Conservation (phyloP, 2,113 vertebrate species). For the Columba livia region DNA sequence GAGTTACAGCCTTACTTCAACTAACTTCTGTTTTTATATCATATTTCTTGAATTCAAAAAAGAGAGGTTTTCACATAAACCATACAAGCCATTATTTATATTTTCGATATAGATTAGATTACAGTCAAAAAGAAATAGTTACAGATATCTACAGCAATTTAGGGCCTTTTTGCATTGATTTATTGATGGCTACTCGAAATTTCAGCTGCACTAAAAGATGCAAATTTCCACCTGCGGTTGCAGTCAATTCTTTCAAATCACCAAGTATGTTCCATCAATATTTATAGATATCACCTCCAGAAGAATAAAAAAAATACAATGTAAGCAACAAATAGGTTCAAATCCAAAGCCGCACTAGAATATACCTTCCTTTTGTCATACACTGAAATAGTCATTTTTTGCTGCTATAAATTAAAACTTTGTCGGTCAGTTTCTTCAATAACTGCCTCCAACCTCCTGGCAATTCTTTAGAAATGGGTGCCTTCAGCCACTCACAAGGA, state of each 20-base stretch:
- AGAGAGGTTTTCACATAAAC: background rate
- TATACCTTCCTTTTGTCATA: background rate
- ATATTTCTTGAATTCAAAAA: background rate
- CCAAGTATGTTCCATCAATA: background rate
- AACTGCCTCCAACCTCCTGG: background rate
- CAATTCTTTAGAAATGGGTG: background rate
- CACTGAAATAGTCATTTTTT: background rate
- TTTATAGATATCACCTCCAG: background rate
- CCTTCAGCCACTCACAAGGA: background rate
- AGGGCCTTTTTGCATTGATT: constrained; percentile 4
- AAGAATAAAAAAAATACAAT: background rate
- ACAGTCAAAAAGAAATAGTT: constrained; percentile 4
- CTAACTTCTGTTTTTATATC: background rate
- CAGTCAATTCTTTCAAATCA: constrained; percentile 3
- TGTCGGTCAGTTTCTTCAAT: background rate
- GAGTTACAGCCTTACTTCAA: background rate
- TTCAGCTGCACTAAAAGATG: background rate
- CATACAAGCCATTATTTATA: background rate
- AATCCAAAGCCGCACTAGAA: background rate
- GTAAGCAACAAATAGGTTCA: background rate
- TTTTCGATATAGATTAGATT: constrained; percentile 24
- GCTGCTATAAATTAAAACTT: background rate
- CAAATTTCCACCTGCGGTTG: constrained; percentile 17
- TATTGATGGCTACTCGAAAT: constrained; percentile 10
- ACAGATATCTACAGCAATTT: background rate